Percentiles rank a stretch among this genome's conserved stretches.
Conservation (phyloP, 2,888 invertebrate genomes). For the Anorthoa munda region DNA sequence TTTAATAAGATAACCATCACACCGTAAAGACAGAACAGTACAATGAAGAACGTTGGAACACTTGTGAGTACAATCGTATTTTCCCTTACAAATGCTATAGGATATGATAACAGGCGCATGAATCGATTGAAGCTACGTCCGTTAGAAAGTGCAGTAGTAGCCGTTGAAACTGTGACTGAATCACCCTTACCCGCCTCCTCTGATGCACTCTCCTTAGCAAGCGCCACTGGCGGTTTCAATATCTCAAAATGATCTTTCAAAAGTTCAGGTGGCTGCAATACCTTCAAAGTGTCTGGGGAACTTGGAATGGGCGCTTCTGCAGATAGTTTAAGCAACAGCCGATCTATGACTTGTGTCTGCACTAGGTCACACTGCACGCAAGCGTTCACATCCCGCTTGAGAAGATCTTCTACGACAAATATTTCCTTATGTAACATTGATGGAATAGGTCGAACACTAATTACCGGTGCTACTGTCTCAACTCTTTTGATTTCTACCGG, state of each 20-base stretch:
- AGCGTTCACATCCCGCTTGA: constrained; percentile 59
- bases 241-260: constrained; percentile 73
- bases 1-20: constrained; percentile 75
- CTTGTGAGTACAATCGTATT: constrained; percentile 79
- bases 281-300: constrained; percentile 50
- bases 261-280: constrained; percentile 66
- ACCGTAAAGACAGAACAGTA: constrained; percentile 77
- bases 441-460: constrained; percentile 36
- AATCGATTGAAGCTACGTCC: constrained; percentile 40
- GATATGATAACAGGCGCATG: constrained; percentile 56
- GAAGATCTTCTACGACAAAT: constrained; percentile 32
- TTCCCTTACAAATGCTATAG: constrained; percentile 75
- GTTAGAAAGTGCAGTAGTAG: constrained; percentile 49
- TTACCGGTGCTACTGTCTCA: constrained; percentile 14
- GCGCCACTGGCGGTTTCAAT: constrained; percentile 63
- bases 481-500: constrained; percentile 27
- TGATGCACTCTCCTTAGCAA: constrained; percentile 25
- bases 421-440: constrained; percentile 57
- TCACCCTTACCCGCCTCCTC: constrained; percentile 66
- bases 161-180: constrained; percentile 66
- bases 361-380: constrained; percentile 80
- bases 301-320: constrained; percentile 54
- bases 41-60: constrained; percentile 81
- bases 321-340: constrained; percentile 74
- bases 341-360: constrained; percentile 78